A percentile compares a stretch with the other conserved stretches of the same genome.
Conservation (phyloP, 2,113 vertebrate species). For the Ivindomyrus marchei region DNA sequence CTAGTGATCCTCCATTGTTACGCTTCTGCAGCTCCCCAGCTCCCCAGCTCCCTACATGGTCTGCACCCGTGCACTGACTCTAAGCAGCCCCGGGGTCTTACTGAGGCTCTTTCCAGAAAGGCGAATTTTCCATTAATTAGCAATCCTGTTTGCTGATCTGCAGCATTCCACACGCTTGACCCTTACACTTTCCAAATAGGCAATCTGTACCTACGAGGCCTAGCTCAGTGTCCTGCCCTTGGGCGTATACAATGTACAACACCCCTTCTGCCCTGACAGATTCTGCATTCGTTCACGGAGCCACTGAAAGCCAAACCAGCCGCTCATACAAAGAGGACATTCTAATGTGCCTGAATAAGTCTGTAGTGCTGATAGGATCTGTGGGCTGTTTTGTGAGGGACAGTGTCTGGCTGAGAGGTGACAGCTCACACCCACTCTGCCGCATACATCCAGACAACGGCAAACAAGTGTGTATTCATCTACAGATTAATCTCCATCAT, state of each 20-base stretch:
- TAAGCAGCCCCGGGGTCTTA: neutral
- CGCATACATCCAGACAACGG: neutral
- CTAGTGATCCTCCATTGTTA: neutral
- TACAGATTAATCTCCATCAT: neutral
- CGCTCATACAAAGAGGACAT: neutral
- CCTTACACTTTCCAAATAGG: neutral
- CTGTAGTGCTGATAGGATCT: neutral
- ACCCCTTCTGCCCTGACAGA: neutral
- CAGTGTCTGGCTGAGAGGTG: constrained; percentile 34
- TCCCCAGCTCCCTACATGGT: neutral
- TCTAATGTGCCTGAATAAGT: neutral
- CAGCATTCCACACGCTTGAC: neutral
- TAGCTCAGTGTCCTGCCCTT: neutral
- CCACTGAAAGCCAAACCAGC: neutral
- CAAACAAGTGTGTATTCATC: neutral
- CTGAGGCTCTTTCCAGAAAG: neutral
- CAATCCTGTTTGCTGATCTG: neutral
- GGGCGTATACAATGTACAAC: neutral
- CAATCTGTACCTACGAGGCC: neutral
- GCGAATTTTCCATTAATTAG: neutral
- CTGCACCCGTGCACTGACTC: neutral
- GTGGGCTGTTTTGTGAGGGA: neutral
- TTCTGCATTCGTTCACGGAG: neutral
- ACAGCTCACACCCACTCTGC: neutral
- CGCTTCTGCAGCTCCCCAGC: neutral